A percentile compares a stretch with the other conserved stretches of the same genome.
These are phyloP conservation scores for Grantiella picta DNA, from an alignment of 2,113 vertebrate genomes.

Conservation along the genomic window DNA sequence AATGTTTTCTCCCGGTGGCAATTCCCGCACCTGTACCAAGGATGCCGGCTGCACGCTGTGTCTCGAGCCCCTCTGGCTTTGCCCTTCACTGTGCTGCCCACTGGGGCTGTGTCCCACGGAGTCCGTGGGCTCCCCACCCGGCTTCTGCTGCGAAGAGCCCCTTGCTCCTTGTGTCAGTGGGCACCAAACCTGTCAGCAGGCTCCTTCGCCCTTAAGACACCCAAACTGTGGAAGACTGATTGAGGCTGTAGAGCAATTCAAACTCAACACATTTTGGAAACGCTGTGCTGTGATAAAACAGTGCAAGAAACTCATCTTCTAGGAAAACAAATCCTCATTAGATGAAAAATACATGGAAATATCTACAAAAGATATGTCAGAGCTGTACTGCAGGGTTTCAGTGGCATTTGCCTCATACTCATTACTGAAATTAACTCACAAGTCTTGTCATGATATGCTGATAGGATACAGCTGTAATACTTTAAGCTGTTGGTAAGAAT, in stretches of 20 bases:
- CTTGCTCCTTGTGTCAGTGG: not conserved
- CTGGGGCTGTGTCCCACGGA: rapidly evolving
- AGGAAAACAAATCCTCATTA: not conserved
- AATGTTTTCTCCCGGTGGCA: rapidly evolving
- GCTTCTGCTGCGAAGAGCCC: not conserved
- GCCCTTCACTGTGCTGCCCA: rapidly evolving
- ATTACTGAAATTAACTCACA: conserved; percentile 43
- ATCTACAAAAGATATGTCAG: not conserved
- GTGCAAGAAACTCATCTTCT: not conserved
- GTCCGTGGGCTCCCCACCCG: rapidly evolving
- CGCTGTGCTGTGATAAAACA: not conserved
- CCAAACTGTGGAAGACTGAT: not conserved
- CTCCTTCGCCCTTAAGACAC: not conserved
- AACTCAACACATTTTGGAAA: not conserved
- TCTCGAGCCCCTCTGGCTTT: rapidly evolving
- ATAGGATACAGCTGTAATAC: conserved; percentile 21
- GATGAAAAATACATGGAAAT: not conserved
- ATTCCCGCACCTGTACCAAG: rapidly evolving
- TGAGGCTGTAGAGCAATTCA: not conserved
- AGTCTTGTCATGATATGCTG: conserved; percentile 30
- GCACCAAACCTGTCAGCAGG: rapidly evolving
- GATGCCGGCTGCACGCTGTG: rapidly evolving
- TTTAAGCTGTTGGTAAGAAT: conserved; percentile 37
- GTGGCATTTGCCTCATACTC: not conserved
- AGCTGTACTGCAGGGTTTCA: not conserved